Base-by-base conservation (phyloP, 2,797 vertebrate genomes). In the Tinamus major region DNA sequence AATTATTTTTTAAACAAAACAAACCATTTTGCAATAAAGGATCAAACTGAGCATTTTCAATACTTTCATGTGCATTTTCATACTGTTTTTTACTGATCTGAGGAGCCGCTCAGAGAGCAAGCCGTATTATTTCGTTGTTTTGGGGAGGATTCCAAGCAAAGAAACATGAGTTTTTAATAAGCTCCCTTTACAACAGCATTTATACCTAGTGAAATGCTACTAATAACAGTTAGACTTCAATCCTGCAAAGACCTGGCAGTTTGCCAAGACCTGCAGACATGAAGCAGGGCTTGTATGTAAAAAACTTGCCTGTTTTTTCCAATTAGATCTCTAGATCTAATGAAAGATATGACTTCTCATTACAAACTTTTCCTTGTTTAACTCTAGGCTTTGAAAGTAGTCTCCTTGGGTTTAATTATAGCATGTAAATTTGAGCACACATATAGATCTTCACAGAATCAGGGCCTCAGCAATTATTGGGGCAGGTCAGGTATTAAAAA, bases 321-420 rank as follows among this genome's bases (percentile, higher is more conserved):
- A 96, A 96, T 96, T 94, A 95, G 76, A 74, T 93, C 93, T 86
- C 83, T 75, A 81, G 77, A 63, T 88, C 70, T 94, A 95, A 94
- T 92, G 94, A 96, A 96, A 94, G 85, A 92, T 81, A 88, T 63
- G 91, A 86, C 79, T 93, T 90, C 90, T 82, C 63, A 88, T 96
- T 93, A 88, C 87, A 91, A 96, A 96, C 91, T 96, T 96, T 90
- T 93, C 80, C 87, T 89, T 95, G 87, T 92, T 94, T 96, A 92
- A 96, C 85, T 94, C 85, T 82, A 90, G 89, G 92, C 94, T 92
- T 94, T 95, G 87, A 92, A 95, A 95, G 67, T 82, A 93, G 92
- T 96, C 95, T 96, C 94, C 74, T 86, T 95, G 93, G 95, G 93
- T 94, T 95, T 96, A 95, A 96, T 95, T 96, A 96, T 56, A 93